These are phyloP conservation scores for Pithys albifrons DNA, from an alignment of 2,113 vertebrate species.

Conservation along the genomic window DNA sequence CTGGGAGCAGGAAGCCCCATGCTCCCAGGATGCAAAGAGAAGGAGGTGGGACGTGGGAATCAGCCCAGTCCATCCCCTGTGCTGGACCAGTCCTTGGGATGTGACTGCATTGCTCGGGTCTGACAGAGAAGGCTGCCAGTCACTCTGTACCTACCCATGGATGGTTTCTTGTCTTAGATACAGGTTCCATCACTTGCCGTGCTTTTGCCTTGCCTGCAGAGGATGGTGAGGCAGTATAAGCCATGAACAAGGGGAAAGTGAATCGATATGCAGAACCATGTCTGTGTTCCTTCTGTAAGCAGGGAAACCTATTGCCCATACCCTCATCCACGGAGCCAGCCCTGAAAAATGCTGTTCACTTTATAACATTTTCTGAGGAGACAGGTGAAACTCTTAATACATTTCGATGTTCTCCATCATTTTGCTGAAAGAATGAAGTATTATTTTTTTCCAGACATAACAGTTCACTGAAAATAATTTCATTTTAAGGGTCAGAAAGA, in stretches of 20 bases:
- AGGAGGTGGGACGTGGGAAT: background rate
- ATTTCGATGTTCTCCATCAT: background rate
- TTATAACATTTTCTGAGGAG: background rate
- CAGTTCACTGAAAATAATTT: background rate
- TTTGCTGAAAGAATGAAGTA: background rate
- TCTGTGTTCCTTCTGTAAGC: background rate
- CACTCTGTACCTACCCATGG: background rate
- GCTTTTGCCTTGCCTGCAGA: background rate
- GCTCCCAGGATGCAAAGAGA: background rate
- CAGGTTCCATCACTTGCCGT: background rate
- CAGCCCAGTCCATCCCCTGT: background rate
- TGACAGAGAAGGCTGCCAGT: background rate
- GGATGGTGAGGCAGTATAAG: background rate
- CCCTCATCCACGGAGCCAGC: background rate
- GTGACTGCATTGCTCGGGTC: fast-evolving
- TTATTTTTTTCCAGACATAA: background rate
- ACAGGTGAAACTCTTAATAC: background rate
- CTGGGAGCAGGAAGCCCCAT: background rate
- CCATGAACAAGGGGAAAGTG: background rate
- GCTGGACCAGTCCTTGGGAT: background rate
- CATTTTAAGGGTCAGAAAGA: background rate
- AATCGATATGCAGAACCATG: background rate
- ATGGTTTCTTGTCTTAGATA: background rate
- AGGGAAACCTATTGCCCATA: background rate
- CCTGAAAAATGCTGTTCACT: background rate